Conservation (phyloP, 2,113 vertebrate genomes). For the Platysteira castanea region DNA sequence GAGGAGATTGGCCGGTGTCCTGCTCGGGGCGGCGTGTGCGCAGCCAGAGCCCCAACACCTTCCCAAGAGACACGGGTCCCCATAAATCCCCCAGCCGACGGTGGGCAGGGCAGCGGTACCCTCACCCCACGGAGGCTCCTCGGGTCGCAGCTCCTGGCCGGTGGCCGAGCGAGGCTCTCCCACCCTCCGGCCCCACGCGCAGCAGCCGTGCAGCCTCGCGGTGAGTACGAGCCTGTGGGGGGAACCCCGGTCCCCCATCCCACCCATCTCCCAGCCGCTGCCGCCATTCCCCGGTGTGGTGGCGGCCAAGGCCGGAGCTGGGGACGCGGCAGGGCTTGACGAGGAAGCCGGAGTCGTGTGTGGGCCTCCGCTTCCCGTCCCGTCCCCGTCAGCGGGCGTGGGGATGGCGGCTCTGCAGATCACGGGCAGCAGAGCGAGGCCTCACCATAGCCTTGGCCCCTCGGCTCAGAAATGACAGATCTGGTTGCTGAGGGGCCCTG, state of each 20-base stretch:
- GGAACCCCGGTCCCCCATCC: not conserved
- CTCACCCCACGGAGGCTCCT: not conserved
- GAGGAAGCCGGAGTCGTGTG: not conserved
- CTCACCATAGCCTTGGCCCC: not conserved
- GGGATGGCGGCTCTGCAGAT: not conserved
- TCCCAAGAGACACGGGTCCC: not conserved
- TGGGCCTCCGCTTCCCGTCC: constrained; percentile 19
- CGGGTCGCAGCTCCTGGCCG: not conserved
- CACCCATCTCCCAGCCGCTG: not conserved
- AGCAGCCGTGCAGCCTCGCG: not conserved
- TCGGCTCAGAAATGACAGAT: not conserved
- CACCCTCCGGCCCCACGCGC: not conserved
- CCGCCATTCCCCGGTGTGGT: not conserved
- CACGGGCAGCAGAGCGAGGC: not conserved
- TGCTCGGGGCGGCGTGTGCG: not conserved
- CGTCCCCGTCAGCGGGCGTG: not conserved
- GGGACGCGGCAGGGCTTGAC: not conserved
- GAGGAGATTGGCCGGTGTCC: constrained; percentile 59
- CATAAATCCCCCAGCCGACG: not conserved
- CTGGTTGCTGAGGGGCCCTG: not conserved
- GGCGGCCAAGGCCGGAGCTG: rapidly evolving
- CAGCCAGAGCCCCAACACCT: constrained; percentile 44
- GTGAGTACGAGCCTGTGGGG: constrained; percentile 8
- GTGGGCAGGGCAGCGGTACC: not conserved
- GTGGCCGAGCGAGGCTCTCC: not conserved